Base-by-base conservation (phyloP, 2,797 vertebrate species). In the Microcaecilia unicolor region DNA sequence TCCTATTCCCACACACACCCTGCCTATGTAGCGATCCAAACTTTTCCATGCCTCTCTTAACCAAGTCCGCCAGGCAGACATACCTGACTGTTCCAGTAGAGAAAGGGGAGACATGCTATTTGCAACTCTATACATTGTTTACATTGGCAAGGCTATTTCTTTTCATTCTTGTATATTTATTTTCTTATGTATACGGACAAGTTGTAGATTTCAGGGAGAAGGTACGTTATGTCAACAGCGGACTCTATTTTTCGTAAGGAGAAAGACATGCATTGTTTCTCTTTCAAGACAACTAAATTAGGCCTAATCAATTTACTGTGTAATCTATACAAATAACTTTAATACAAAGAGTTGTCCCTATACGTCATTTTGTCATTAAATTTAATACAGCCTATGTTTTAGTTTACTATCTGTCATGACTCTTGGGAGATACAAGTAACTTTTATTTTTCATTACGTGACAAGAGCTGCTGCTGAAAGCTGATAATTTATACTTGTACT, bases 401-500 rank as follows among this genome's bases (percentile, higher is more conserved):
- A n/a, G n/a, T n/a, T 62, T 65, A 63, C 67, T 60, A 65, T 67
- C 53, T 60, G 14, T 54, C 40, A 8, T 30, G 22, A 55, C 40
- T 37, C 33, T 41, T 42, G 51, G 61, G 65, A 69, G 52, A 72
- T 58, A 58, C 62, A 58, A 59, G 31, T 62, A 51, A 71, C 50
- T 51, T 64, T 74, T 71, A 46, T 52, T 64, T 62, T 70, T 69
- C 73, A 74, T 75, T 77, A 79, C 78, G 72, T 70, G 42, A 52
- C 45, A 62, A 59, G 41, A 58, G 65, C 76, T 80, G 72, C 55
- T 64, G 53, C 37, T 70, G 65, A 72, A 64, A 41, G 53, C 51
- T 67, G 54, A 61, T 66, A 70, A 70, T 79, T 70, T 74, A 74
- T 29, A 59, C 31, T 31, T 65, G 28, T 28, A 11, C 6, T 55